Base-by-base conservation (phyloP, 1,140 invertebrate species). In the Drosophila pectinifera region DNA sequence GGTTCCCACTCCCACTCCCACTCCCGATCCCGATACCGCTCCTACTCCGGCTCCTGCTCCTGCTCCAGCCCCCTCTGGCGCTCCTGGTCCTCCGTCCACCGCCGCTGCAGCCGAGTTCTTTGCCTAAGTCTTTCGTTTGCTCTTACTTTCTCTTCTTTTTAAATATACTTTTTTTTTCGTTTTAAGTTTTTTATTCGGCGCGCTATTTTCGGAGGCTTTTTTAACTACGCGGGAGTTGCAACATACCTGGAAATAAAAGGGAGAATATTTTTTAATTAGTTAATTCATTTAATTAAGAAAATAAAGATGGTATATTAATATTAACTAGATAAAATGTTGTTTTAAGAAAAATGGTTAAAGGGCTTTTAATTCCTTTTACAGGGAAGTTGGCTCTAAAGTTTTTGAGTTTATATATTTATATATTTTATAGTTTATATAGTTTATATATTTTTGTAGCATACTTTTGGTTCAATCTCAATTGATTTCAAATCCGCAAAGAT, bases 111-210 rank as follows among this genome's bases (percentile, higher is more conserved):
- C 26, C 55, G 74, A 79, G 90, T 91, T 90, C 58, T 76, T 84
- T 85, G 75, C 85, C 78, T 85, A 91, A 90, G 85, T 91, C 83
- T 91, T 91, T 91, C 65, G 90, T 80, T 70, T 81, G 53, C 61
- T 10, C 24, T 24, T 11, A 5, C 18, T 13, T 20, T 10, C n/a
- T 36, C 11, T 39, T 4, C 22, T 14, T 24, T 39, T 67, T 16
- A 58, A 51, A 45, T 61, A 38, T 49, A 42, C 41, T 1, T 16
- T 41, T 11, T 42, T 41, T 20, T 5, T 38, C 4, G n/a, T n/a
- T n/a, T n/a, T n/a, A n/a, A n/a, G n/a, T n/a, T 51, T 57, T 24
- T 20, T 41, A 38, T 28, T 56, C 20, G 34, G 26, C 38, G 16
- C n/a, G 49, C 38, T 20, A 56, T 56, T 22, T n/a, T 24, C 34